phyloP scores from a whole-genome alignment of 2,888 invertebrate genomes.

The Byasa hedistus region DNA sequence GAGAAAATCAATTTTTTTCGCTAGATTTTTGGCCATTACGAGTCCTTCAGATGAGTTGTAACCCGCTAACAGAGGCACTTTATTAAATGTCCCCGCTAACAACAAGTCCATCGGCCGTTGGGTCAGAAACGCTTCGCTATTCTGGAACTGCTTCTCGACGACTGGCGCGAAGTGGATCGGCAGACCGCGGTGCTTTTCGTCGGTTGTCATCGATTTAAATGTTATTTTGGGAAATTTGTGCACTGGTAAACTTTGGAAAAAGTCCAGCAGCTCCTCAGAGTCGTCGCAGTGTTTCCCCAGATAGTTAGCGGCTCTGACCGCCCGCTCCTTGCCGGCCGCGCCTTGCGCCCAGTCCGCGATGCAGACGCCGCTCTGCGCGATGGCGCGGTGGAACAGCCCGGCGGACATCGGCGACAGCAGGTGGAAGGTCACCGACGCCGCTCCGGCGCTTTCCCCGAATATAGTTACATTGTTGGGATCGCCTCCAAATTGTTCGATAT shows the following conservation, averaged over 20 bases:
- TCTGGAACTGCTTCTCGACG: conserved; percentile 45
- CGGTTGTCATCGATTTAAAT: conserved; percentile 38
- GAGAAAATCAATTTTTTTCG: conserved; percentile 39
- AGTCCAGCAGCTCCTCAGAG: conserved; percentile 37
- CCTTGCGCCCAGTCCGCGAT: conserved; percentile 40
- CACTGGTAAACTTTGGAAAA: conserved; percentile 38
- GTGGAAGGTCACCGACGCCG: conserved; percentile 52
- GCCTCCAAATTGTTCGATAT: conserved; percentile 50
- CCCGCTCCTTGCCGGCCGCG: conserved; percentile 35
- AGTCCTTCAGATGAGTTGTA: conserved; percentile 48
- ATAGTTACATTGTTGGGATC: conserved; percentile 51
- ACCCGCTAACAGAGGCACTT: conserved; percentile 46
- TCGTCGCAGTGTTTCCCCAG: conserved; percentile 40
- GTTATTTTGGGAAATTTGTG: conserved; percentile 40
- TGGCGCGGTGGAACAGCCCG: conserved; percentile 54
- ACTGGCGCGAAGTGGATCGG: conserved; percentile 48
- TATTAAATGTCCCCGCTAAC: conserved; percentile 36
- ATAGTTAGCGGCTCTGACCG: conserved; percentile 38
- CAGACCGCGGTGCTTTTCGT: conserved; percentile 42
- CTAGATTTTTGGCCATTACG: conserved; percentile 31
- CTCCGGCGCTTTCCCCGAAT: conserved; percentile 59
- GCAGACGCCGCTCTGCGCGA: conserved; percentile 52
- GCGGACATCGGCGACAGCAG: conserved; percentile 55
- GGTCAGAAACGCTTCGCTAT: conserved; percentile 42
- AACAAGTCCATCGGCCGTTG: conserved; percentile 42